Conservation (phyloP, 2,113 vertebrate genomes). For the Panthera uncia region DNA sequence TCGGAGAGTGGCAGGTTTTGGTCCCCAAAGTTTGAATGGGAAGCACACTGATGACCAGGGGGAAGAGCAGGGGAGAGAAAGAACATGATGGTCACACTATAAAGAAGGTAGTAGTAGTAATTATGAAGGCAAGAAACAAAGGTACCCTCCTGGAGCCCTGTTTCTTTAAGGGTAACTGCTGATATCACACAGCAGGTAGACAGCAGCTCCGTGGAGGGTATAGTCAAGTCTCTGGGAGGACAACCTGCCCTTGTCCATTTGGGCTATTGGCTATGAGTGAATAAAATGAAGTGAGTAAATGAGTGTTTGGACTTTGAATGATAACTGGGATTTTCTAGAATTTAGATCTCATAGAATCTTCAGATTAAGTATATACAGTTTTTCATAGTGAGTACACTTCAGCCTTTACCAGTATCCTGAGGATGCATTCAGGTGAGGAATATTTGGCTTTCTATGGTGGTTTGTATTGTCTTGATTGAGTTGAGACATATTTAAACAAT, state of each 20-base stretch:
- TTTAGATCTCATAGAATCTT: not conserved
- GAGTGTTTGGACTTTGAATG: not conserved
- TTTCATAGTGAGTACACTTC: not conserved
- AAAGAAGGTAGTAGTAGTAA: not conserved
- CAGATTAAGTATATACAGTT: not conserved
- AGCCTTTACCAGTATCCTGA: not conserved
- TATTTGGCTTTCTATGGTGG: not conserved
- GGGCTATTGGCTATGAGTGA: not conserved
- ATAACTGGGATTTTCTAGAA: not conserved
- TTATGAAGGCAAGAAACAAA: not conserved
- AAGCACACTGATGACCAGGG: not conserved
- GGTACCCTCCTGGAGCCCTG: not conserved
- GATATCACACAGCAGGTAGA: not conserved
- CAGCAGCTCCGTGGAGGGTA: not conserved
- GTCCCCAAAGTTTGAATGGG: not conserved
- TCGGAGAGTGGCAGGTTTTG: not conserved
- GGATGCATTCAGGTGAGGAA: not conserved
- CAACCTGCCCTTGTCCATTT: not conserved
- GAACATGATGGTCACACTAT: accelerated
- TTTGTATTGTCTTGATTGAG: not conserved
- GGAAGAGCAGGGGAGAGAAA: not conserved
- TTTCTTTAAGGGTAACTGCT: not conserved
- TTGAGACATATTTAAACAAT: not conserved
- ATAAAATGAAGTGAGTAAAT: not conserved
- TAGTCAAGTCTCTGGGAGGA: not conserved